Conservation (phyloP, 2,888 invertebrate species). For the Rhamnusium bicolor region DNA sequence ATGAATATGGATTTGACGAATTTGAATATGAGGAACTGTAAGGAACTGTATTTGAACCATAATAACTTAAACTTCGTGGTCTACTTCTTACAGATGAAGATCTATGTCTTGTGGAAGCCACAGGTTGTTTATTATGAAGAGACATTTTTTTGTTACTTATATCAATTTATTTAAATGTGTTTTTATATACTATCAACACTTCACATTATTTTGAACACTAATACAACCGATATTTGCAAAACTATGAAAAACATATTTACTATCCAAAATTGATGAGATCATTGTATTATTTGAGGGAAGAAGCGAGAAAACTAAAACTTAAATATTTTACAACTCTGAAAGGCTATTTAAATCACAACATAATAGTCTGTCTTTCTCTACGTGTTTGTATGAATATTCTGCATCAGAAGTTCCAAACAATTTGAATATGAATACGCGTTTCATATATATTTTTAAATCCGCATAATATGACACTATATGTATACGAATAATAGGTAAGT, state of each 20-base stretch:
- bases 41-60: conserved; percentile 55
- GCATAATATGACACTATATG: too few relatives aligned
- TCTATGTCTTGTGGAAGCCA: conserved; percentile 63
- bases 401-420: conserved; percentile 45
- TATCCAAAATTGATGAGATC: conserved; percentile 33
- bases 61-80: conserved; percentile 64
- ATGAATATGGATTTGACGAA: conserved; percentile 54
- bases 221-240: neutral
- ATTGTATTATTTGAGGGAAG: neutral
- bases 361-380: conserved; percentile 45
- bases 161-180: neutral
- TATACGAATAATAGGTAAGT: too few relatives aligned
- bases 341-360: conserved; percentile 54
- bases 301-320: conserved; percentile 29
- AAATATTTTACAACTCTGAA: conserved; percentile 44
- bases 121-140: conserved; percentile 63
- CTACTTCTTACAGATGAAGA: conserved; percentile 64
- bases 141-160: conserved; percentile 24
- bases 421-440: too few relatives aligned
- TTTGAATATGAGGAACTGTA: conserved; percentile 42
- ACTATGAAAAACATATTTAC: neutral
- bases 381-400: conserved; percentile 36
- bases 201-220: neutral
- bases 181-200: neutral
- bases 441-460: too few relatives aligned